These are phyloP conservation scores for Fragum whitleyi DNA, from an alignment of 2,888 invertebrate species.

Conservation along the genomic window DNA sequence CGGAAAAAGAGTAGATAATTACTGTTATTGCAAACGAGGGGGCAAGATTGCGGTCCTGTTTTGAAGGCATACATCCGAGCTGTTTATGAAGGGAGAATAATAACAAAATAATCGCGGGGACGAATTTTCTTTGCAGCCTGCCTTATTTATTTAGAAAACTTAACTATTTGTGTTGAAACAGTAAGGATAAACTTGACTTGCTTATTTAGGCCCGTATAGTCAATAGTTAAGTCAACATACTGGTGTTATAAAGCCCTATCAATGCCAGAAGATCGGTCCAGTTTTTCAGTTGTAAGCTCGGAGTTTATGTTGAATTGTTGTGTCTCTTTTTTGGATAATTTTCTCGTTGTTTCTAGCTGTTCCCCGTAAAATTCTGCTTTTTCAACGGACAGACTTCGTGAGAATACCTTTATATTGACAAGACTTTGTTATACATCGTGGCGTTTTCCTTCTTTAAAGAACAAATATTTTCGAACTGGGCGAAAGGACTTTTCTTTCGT, in stretches of 20 bases:
- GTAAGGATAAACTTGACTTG: conserved; percentile 44
- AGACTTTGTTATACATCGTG: no score
- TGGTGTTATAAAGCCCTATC: conserved; percentile 42
- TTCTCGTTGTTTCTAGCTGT: no score
- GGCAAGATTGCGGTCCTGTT: conserved; percentile 30
- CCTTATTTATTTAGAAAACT: conserved; percentile 62
- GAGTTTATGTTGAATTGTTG: no score
- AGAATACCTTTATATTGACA: no score
- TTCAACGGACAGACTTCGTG: no score
- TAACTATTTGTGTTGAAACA: conserved; percentile 53
- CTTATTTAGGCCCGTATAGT: conserved; percentile 41
- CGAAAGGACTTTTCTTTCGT: no score
- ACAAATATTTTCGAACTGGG: no score
- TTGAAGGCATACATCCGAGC: conserved; percentile 47
- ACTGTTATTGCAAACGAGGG: conserved; percentile 24
- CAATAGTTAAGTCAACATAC: conserved; percentile 43
- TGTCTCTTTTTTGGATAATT: no score
- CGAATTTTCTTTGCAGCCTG: conserved; percentile 47
- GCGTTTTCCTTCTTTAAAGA: no score
- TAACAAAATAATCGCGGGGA: conserved; percentile 38
- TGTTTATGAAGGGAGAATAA: conserved; percentile 5
- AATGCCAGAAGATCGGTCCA: conserved; percentile 3
- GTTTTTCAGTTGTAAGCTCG: not conserved
- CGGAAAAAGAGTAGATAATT: conserved; percentile 41
- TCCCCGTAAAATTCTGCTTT: no score